Evolutionary conservation across 2,888 invertebrate species (phyloP).

Genomic region (Strigamia maritima): DNA sequence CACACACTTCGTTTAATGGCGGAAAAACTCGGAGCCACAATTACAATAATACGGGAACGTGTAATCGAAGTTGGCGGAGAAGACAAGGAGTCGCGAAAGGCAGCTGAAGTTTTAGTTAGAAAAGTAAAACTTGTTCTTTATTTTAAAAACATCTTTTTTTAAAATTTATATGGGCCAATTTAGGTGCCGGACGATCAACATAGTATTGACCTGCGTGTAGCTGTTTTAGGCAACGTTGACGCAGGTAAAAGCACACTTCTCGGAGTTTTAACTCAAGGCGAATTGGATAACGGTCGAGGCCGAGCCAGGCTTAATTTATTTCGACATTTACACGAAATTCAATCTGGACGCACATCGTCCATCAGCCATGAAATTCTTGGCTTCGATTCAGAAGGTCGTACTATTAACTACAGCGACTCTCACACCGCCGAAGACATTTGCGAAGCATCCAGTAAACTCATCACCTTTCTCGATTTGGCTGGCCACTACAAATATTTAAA

Average conservation of each 20-base stretch:
- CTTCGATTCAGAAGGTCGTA: constrained; percentile 81
- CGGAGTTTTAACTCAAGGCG: constrained; percentile 93
- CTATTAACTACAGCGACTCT: constrained; percentile 79
- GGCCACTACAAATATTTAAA: constrained; percentile 94
- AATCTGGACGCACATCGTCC: constrained; percentile 88
- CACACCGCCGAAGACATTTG: constrained; percentile 92
- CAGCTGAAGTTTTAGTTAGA: constrained; percentile 83
- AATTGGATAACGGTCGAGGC: constrained; percentile 91
- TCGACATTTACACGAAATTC: constrained; percentile 86
- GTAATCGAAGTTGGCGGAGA: constrained; percentile 50
- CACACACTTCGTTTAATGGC: constrained; percentile 86
- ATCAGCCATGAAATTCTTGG: constrained; percentile 96
- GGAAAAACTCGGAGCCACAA: constrained; percentile 74
- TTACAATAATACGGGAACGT: constrained; percentile 69
- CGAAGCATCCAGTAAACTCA: constrained; percentile 84
- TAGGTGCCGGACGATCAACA: constrained; percentile 77
- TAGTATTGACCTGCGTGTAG: constrained; percentile 83
- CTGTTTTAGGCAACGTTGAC: constrained; percentile 91
- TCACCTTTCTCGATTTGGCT: constrained; percentile 92
- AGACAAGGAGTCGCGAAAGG: constrained; percentile 56
- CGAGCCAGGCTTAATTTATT: constrained; percentile 94
- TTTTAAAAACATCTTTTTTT: background rate
- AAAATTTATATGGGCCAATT: background rate
- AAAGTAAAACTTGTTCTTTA: constrained; percentile 59
- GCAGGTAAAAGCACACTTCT: constrained; percentile 95